Conservation (phyloP, 64 coral and sea anemone species). For the Orbicella faveolata region DNA sequence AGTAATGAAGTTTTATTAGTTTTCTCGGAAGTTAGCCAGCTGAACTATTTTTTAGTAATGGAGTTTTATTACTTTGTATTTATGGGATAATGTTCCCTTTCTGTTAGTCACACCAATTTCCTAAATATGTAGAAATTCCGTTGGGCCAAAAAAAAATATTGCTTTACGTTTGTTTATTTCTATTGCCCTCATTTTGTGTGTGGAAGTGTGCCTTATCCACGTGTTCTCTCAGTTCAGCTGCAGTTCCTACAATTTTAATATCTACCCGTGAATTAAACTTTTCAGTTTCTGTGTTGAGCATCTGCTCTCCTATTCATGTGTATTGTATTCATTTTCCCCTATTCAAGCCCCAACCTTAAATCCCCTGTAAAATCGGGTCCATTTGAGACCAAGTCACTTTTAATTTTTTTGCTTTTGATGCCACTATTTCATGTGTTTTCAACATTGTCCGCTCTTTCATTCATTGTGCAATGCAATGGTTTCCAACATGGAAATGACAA, state of each 20-base stretch:
- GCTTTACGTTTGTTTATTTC: too few relatives aligned
- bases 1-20: background rate
- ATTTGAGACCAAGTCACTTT: background rate
- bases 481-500: background rate
- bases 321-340: background rate
- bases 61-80: background rate
- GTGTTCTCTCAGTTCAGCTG: too few relatives aligned
- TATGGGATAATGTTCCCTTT: background rate
- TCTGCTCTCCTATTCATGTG: too few relatives aligned
- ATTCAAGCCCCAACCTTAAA: background rate
- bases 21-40: background rate
- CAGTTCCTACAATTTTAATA: too few relatives aligned
- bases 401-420: too few relatives aligned
- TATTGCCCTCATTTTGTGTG: too few relatives aligned
- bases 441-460: background rate
- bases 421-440: too few relatives aligned
- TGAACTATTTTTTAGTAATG: background rate
- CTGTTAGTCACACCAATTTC: background rate
- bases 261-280: too few relatives aligned
- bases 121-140: too few relatives aligned
- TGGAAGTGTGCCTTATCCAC: too few relatives aligned
- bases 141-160: too few relatives aligned
- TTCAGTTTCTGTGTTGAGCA: too few relatives aligned
- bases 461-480: background rate
- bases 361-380: background rate